phyloP scores from a whole-genome alignment of 2,888 invertebrate genomes.

The Catotricha subobsoleta region DNA sequence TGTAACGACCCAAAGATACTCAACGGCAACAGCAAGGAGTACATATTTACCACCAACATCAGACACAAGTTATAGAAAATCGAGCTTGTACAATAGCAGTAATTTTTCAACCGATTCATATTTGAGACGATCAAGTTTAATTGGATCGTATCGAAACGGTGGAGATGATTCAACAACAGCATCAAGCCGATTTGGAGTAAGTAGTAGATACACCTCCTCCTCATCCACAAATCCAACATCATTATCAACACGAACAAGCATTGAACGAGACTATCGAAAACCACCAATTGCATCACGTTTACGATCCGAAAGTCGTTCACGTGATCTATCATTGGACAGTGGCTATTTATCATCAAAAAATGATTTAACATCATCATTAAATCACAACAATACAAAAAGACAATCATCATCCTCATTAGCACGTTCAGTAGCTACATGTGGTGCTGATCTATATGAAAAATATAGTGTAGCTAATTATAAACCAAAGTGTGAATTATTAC shows the following conservation, averaged over 20 bases:
- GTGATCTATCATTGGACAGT: constrained; percentile 9
- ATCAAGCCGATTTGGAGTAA: constrained; percentile 30
- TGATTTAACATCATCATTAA: constrained; percentile 22
- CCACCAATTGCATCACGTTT: constrained; percentile 8
- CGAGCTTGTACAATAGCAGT: background rate
- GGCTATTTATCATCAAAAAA: constrained; percentile 8
- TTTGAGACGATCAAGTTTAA: constrained; percentile 1
- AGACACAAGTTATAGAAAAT: constrained; percentile 8
- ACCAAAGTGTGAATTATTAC: constrained; percentile 35
- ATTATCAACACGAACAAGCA: constrained; percentile 12
- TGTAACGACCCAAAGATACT: constrained; percentile 30
- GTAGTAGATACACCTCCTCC: constrained; percentile 14
- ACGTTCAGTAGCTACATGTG: constrained; percentile 37
- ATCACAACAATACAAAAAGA: constrained; percentile 29
- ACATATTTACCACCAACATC: constrained; percentile 24
- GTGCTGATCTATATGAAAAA: constrained; percentile 51
- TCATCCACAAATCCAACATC: background rate
- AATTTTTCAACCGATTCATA: background rate
- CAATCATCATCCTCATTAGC: constrained; percentile 32
- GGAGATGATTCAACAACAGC: constrained; percentile 14
- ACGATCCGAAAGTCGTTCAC: constrained; percentile 8
- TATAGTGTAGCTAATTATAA: constrained; percentile 60
- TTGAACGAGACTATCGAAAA: constrained; percentile 7
- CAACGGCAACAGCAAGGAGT: constrained; percentile 24
- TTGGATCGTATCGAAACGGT: constrained; percentile 2